These are phyloP conservation scores for Gasterosteus aculeatus DNA, from an alignment of 2,113 vertebrate species.

Conservation along the genomic window DNA sequence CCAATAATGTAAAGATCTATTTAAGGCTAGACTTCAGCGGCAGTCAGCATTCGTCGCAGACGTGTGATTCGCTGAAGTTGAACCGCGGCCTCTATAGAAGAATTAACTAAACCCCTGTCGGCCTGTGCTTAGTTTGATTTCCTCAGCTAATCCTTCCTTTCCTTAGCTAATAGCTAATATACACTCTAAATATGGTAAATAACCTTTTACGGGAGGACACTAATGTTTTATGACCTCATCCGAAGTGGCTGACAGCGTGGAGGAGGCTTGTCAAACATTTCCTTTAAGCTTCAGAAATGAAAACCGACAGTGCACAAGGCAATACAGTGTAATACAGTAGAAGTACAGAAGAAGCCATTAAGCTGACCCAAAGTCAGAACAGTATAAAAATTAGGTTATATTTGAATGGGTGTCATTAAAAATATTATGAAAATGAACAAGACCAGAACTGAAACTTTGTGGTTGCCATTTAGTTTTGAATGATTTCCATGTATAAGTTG, in stretches of 20 bases:
- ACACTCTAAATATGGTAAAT: neutral
- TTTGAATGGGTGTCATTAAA: neutral
- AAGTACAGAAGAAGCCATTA: neutral
- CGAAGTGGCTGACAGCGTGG: neutral
- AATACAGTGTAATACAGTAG: neutral
- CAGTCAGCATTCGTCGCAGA: constrained; percentile 42
- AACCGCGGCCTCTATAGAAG: neutral
- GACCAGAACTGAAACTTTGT: neutral
- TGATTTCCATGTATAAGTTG: neutral
- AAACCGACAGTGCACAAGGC: neutral
- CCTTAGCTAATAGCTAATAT: no score
- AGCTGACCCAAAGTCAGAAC: neutral
- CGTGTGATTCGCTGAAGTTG: constrained; percentile 1
- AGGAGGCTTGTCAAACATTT: constrained; percentile 11
- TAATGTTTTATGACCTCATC: neutral
- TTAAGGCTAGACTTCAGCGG: constrained; percentile 36
- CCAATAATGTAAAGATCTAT: constrained; percentile 47
- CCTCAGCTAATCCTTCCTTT: neutral
- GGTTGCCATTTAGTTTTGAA: neutral
- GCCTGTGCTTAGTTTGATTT: neutral
- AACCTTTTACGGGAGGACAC: neutral
- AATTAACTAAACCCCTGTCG: neutral
- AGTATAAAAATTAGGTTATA: neutral
- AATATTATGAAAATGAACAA: neutral
- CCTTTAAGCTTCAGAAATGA: neutral